Percentiles rank a stretch among this genome's conserved stretches.
Evolutionary conservation across 2,888 invertebrate genomes (phyloP).

Genomic region (Parelbella ahira): DNA sequence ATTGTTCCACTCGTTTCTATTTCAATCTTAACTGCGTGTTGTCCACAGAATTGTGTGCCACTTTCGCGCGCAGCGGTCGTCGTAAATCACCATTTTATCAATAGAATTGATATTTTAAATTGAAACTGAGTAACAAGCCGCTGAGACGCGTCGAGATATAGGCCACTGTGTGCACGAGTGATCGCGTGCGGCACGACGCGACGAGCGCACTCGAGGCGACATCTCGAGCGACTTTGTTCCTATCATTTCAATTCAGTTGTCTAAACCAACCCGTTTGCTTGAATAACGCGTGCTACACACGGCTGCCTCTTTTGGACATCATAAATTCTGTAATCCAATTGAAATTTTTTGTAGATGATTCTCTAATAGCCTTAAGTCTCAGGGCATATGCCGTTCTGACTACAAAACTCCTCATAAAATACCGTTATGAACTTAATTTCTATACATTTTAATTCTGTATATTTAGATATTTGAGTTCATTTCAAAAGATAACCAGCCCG

Average conservation of each 20-base stretch:
- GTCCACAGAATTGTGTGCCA: slow-evolving; percentile 8
- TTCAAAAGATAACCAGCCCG: too few species aligned
- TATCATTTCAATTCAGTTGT: slow-evolving; percentile 71
- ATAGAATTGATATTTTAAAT: slow-evolving; percentile 24
- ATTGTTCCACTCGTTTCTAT: not conserved
- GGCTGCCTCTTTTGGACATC: slow-evolving; percentile 15
- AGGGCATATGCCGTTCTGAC: too few species aligned
- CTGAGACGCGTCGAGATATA: slow-evolving; percentile 28
- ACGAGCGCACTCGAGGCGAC: slow-evolving; percentile 45
- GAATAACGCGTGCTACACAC: slow-evolving; percentile 36
- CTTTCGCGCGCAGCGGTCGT: slow-evolving; percentile 15
- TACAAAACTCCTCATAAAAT: too few species aligned
- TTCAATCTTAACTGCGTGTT: slow-evolving; percentile 10
- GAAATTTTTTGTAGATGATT: too few species aligned
- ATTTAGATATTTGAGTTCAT: too few species aligned
- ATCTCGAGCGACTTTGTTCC: slow-evolving; percentile 59
- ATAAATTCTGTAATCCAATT: too few species aligned
- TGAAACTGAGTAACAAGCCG: slow-evolving; percentile 18
- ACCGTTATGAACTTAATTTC: too few species aligned
- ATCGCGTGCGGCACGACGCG: slow-evolving; percentile 36
- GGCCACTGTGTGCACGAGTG: slow-evolving; percentile 27
- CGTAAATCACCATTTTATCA: slow-evolving; percentile 24
- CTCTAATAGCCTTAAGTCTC: too few species aligned
- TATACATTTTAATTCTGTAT: too few species aligned
- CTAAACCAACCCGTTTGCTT: slow-evolving; percentile 53